A percentile compares a stretch with the other conserved stretches of the same genome.
phyloP scores from a whole-genome alignment of 2,888 invertebrate genomes.

The Caenorhabditis virilis region DNA sequence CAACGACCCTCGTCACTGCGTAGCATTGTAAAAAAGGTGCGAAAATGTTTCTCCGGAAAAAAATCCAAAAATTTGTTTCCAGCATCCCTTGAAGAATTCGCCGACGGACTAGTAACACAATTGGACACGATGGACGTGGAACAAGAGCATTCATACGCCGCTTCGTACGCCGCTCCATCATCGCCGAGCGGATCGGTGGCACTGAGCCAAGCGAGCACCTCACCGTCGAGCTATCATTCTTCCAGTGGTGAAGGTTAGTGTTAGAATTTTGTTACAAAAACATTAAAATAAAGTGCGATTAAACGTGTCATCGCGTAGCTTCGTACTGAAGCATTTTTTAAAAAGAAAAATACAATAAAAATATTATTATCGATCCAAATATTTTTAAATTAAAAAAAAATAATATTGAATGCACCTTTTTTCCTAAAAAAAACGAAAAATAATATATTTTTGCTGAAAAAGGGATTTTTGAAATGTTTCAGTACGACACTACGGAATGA shows the following conservation, averaged over 20 bases:
- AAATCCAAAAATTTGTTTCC: neutral
- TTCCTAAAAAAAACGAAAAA: no score
- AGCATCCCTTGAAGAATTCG: slow-evolving; percentile 7
- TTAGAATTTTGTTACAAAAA: neutral
- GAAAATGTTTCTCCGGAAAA: neutral
- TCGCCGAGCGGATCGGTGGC: slow-evolving; percentile 28
- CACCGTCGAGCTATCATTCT: slow-evolving; percentile 31
- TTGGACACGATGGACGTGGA: slow-evolving; percentile 9
- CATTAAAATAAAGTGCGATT: no score
- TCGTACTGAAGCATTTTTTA: slow-evolving; percentile 2
- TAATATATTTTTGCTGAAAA: no score
- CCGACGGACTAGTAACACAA: slow-evolving; percentile 6
- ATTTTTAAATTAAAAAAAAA: no score
- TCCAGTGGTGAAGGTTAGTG: slow-evolving; percentile 17
- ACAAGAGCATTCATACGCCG: slow-evolving; percentile 22
- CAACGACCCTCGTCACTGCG: no score
- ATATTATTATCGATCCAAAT: no score
- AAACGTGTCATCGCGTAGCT: no score
- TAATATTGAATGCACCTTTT: no score
- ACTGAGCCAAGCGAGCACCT: slow-evolving; percentile 28
- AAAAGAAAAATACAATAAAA: no score
- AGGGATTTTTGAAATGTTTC: no score
- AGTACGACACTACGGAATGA: no score
- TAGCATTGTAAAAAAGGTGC: neutral
- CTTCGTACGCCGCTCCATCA: slow-evolving; percentile 20